These are phyloP conservation scores for Ganaspis brasiliensis DNA, from an alignment of 2,888 invertebrate species.

Conservation along the genomic window DNA sequence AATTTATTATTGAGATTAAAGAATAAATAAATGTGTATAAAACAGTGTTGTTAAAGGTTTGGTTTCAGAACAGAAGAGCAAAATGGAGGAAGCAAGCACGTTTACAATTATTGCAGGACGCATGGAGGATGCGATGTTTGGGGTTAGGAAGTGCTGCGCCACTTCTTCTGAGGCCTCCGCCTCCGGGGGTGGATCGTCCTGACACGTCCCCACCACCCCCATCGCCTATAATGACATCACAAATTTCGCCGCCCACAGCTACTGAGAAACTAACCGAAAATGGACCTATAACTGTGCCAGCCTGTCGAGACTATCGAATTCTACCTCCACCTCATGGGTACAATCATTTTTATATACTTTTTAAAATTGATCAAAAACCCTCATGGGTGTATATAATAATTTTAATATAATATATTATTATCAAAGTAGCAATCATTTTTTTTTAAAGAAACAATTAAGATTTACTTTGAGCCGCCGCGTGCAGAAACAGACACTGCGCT, in stretches of 20 bases:
- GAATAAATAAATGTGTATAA: background rate
- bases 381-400: no score
- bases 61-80: conserved; percentile 95
- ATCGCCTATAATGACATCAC: conserved; percentile 61
- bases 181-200: conserved; percentile 69
- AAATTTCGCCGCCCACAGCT: conserved; percentile 52
- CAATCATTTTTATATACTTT: conserved; percentile 51
- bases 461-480: no score
- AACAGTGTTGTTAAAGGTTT: conserved; percentile 84
- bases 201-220: conserved; percentile 67
- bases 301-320: conserved; percentile 75
- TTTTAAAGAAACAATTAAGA: no score
- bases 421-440: no score
- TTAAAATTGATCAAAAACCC: no score
- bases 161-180: conserved; percentile 76
- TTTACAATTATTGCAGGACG: conserved; percentile 92
- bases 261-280: conserved; percentile 67
- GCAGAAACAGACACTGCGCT: no score
- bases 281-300: conserved; percentile 59
- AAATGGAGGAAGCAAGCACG: conserved; percentile 96
- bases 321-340: conserved; percentile 74
- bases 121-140: conserved; percentile 94
- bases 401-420: no score
- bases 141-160: conserved; percentile 82
- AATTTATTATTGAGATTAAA: conserved; percentile 36